Conservation (phyloP, 2,888 invertebrate species). For the Strigamia crassipes region DNA sequence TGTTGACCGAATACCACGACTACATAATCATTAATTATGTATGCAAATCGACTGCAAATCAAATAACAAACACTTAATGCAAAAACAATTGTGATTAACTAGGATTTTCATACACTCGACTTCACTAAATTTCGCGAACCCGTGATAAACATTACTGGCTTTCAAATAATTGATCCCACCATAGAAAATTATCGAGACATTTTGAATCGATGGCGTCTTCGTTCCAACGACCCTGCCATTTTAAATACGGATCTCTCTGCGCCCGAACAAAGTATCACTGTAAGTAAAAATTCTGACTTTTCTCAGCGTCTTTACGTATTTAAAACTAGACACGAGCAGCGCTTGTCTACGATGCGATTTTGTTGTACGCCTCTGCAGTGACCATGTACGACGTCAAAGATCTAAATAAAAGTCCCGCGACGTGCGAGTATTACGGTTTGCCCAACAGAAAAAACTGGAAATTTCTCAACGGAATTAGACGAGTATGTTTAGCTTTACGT, state of each 20-base stretch:
- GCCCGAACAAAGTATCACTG: neutral
- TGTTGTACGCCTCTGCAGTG: conserved; percentile 58
- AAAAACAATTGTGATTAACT: neutral
- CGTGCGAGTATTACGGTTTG: neutral
- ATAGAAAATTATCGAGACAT: conserved; percentile 4
- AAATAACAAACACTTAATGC: neutral
- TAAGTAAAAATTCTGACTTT: neutral
- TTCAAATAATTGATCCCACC: conserved; percentile 50
- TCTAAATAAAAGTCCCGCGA: conserved; percentile 47
- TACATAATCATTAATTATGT: conserved; percentile 28
- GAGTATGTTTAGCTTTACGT: neutral
- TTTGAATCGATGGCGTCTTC: conserved; percentile 12
- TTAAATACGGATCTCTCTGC: neutral
- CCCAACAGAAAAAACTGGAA: neutral
- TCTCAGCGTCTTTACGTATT: neutral
- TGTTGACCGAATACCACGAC: conserved; percentile 24
- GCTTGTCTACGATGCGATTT: conserved; percentile 61
- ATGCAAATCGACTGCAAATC: neutral
- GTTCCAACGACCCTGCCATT: neutral
- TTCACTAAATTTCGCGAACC: conserved; percentile 49
- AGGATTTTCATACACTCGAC: conserved; percentile 51
- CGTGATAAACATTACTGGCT: conserved; percentile 50
- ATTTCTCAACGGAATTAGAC: conserved; percentile 8
- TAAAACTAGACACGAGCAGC: conserved; percentile 59
- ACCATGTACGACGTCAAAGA: conserved; percentile 62